These are phyloP conservation scores for Electrona antarctica DNA, from an alignment of 2,113 vertebrate genomes.

Conservation along the genomic window DNA sequence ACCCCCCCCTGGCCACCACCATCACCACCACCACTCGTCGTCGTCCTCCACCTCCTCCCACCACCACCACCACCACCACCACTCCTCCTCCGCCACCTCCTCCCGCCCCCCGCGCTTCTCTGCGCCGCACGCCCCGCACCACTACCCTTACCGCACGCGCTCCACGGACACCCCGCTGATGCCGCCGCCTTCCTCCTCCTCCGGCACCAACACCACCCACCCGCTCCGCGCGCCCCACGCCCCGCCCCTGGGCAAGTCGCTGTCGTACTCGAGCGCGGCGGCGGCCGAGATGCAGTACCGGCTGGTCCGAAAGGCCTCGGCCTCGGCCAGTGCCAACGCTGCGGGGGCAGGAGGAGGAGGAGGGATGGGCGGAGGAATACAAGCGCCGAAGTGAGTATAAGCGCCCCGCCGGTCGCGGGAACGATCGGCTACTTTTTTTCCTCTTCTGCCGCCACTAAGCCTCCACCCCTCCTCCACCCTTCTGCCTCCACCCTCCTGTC, in stretches of 20 bases:
- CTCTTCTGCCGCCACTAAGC: conserved; percentile 39
- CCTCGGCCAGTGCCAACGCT: conserved; percentile 69
- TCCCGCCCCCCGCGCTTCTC: conserved; percentile 60
- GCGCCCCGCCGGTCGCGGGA: conserved; percentile 34
- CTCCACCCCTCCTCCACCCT: conserved; percentile 44
- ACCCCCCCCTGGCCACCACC: conserved; percentile 47
- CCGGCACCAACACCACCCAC: conserved; percentile 46
- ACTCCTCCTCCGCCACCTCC: conserved; percentile 52
- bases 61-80: conserved; percentile 53
- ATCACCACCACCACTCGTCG: conserved; percentile 75
- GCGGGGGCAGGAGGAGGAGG: conserved; percentile 59
- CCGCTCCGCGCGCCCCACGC: conserved; percentile 71
- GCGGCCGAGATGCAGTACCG: conserved; percentile 84
- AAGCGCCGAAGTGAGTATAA: conserved; percentile 80
- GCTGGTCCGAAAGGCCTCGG: conserved; percentile 78
- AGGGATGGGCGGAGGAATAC: conserved; percentile 68
- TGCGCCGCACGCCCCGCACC: conserved; percentile 33
- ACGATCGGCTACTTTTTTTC: conserved; percentile 22
- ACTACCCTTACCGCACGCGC: conserved; percentile 82
- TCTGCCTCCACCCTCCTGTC: conserved; percentile 48
- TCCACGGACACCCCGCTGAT: conserved; percentile 80
- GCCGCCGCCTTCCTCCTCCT: conserved; percentile 43
- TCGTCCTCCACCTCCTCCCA: conserved; percentile 73
- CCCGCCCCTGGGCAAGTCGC: conserved; percentile 86
- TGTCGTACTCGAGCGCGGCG: conserved; percentile 88